Evolutionary conservation across 2,888 invertebrate genomes (phyloP), one percentile per base, ranked within the genome.

Genomic region (Habrosyne pyritoides): DNA sequence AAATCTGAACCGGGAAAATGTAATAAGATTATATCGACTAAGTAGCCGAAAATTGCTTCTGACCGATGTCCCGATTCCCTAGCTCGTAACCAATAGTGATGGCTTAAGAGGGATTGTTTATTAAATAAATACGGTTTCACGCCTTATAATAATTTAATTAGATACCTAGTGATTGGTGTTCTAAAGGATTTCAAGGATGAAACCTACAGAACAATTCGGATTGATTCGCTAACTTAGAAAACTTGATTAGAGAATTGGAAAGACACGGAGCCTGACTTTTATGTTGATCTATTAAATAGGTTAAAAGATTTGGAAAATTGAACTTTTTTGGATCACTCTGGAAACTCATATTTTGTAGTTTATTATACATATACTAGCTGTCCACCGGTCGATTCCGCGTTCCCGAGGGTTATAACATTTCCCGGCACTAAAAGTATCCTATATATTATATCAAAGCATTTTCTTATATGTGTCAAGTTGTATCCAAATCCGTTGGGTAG

Each of bases 1-100:
- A 71, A 71, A 71, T 71, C 78, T 75, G 71, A 42, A 65, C 53
- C 57, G 69, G 71, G n/a, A n/a, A 60, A 49, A 58, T 58, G 62
- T 79, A 80, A 79, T 80, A 69, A 73, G 69, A 75, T 76, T 65
- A 70, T 75, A 73, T 75, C 76, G 78, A 73, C 69, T 56, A 68
- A 74, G 71, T 73, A 67, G 63, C 60, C 72, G 66, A 69, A 78
- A 76, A 78, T 76, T 72, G 72, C 64, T 58, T 61, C 56, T 55
- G 75, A 75, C 75, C 63, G 63, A 69, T 67, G 65, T 70, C 62
- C 66, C n/a, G n/a, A n/a, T n/a, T n/a, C n/a, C 56, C 52, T 56
- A 30, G 28, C 52, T 21, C 56, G 61, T 72, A 70, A 79, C 75
- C 72, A 71, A 73, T 68, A 68, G 63, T 22, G 57, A 68, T 68